phyloP scores from a whole-genome alignment of 2,888 invertebrate species.

The Ornithoptera priamus region DNA sequence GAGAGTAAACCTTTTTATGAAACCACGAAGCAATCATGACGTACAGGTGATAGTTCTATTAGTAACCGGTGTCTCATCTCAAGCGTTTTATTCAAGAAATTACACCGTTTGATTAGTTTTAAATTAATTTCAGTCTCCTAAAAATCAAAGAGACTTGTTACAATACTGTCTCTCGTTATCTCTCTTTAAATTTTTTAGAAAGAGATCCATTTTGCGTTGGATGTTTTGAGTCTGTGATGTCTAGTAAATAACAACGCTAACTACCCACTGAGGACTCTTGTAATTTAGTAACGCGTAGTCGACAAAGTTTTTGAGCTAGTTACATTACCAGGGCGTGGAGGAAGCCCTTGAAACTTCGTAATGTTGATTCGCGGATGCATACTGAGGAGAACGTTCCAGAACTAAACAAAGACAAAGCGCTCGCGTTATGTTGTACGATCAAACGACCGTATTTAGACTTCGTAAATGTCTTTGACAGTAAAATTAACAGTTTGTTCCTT shows the following conservation, averaged over 20 bases:
- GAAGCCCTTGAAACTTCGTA: constrained; percentile 1
- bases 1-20: no score
- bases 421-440: background rate
- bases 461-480: background rate
- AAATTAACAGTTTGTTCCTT: background rate
- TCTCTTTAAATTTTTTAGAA: no score
- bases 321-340: background rate
- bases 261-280: background rate
- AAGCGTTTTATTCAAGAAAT: no score
- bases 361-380: background rate
- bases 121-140: no score
- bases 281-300: background rate
- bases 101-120: no score
- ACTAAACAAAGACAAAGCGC: background rate
- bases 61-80: no score
- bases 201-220: no score
- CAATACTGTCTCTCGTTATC: no score
- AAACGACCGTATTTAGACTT: background rate
- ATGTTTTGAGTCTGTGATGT: background rate
- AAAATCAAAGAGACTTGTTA: no score
- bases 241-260: background rate
- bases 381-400: background rate
- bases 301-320: background rate
- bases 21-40: no score
- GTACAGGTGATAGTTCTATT: no score